Conservation (phyloP, 2,888 invertebrate genomes). For the Koerneria pararmatus region DNA sequence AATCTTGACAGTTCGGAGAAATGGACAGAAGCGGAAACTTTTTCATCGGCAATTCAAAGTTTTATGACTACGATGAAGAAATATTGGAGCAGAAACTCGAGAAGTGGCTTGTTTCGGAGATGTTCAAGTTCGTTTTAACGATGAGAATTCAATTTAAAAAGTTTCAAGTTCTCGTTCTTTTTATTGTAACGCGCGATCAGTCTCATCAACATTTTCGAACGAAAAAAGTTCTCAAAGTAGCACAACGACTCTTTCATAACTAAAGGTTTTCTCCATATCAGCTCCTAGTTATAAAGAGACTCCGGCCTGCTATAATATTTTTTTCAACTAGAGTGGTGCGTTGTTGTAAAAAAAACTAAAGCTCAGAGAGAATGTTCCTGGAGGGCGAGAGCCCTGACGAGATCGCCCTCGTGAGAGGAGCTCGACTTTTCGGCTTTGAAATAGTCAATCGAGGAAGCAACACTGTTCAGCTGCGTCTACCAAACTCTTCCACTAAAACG, state of each 20-base stretch:
- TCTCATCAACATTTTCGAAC: too few relatives aligned
- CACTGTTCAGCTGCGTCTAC: not conserved
- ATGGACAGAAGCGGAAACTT: too few relatives aligned
- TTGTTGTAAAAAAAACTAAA: too few relatives aligned
- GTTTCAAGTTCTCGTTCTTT: too few relatives aligned
- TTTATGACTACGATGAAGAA: slow-evolving; percentile 34
- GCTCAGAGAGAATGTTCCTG: too few relatives aligned
- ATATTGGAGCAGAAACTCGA: slow-evolving; percentile 24
- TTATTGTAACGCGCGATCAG: too few relatives aligned
- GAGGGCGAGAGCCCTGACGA: slow-evolving; percentile 97
- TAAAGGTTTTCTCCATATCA: not conserved
- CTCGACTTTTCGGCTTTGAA: slow-evolving; percentile 9
- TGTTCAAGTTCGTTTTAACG: not conserved
- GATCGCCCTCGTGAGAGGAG: slow-evolving; percentile 77
- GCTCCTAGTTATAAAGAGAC: not conserved
- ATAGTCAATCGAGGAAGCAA: not conserved
- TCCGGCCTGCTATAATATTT: not conserved
- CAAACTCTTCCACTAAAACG: too few relatives aligned
- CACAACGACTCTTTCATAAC: too few relatives aligned
- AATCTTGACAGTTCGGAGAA: too few relatives aligned
- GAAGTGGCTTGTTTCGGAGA: not conserved
- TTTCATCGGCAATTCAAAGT: slow-evolving; percentile 44
- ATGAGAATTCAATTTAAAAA: too few relatives aligned
- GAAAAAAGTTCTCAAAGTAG: too few relatives aligned
- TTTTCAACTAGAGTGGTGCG: too few relatives aligned